These are phyloP conservation scores for Hydractinia symbiolongicarpus DNA, from an alignment of 30 jellyfish, hydroid and myxozoan genomes.

Conservation along the genomic window DNA sequence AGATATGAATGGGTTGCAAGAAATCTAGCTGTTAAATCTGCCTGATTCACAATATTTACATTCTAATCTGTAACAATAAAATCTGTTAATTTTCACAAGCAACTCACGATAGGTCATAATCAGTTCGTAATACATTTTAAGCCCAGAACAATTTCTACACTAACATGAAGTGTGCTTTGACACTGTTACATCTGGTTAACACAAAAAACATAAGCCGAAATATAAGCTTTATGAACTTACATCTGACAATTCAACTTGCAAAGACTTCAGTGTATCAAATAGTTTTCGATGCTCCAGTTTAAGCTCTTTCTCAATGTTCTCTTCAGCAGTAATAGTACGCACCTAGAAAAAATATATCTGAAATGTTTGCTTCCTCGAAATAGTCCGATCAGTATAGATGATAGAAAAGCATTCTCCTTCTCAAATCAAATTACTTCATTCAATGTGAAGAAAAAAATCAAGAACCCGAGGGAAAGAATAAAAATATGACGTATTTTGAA, in stretches of 20 bases:
- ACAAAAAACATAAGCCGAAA: not conserved
- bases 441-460: no score
- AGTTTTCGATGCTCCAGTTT: constrained; percentile 35
- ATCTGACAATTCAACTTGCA: constrained; percentile 50
- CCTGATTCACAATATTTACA: no score
- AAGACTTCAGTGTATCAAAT: constrained; percentile 34
- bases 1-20: no score
- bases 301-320: constrained; percentile 45
- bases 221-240: constrained; percentile 27
- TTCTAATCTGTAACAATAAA: no score
- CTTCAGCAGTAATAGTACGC: constrained; percentile 54
- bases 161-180: not conserved
- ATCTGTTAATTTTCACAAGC: no score
- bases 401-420: no score
- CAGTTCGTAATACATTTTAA: not conserved
- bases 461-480: no score
- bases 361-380: not conserved
- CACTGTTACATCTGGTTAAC: not conserved
- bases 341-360: constrained; percentile 25
- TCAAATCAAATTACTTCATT: no score
- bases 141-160: not conserved
- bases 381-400: no score
- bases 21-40: no score
- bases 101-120: no score
- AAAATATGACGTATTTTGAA: no score